Evolutionary conservation across 2,113 vertebrate species (phyloP).

Genomic region (Eulacestoma nigropectus): DNA sequence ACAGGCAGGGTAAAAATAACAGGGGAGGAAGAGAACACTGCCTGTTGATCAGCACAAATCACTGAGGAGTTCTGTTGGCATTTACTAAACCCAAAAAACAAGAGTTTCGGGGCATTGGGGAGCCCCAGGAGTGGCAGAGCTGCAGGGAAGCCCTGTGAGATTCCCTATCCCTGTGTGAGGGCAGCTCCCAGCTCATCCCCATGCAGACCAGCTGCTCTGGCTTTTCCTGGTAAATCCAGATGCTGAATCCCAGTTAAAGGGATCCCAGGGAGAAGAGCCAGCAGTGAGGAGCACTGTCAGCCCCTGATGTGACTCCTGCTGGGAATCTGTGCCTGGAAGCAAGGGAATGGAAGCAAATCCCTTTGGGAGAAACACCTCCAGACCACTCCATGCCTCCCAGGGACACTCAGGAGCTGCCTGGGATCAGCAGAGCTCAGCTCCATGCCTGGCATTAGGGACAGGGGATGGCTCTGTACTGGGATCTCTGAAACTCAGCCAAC

Average conservation of each 20-base stretch:
- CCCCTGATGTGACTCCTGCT: accelerated
- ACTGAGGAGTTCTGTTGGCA: background rate
- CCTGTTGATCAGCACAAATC: background rate
- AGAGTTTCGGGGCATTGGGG: background rate
- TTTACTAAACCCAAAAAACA: background rate
- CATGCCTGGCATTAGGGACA: background rate
- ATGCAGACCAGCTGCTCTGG: background rate
- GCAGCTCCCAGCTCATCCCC: background rate
- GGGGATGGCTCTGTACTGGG: background rate
- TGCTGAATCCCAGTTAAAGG: background rate
- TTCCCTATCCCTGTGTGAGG: background rate
- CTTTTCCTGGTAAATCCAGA: background rate
- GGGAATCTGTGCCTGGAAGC: background rate
- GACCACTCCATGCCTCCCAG: background rate
- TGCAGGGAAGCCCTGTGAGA: background rate
- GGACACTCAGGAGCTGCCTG: background rate
- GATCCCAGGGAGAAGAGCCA: background rate
- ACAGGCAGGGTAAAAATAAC: background rate
- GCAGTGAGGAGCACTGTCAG: background rate
- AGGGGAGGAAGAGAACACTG: background rate
- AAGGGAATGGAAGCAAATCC: background rate
- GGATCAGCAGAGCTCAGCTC: background rate
- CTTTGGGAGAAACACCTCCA: background rate
- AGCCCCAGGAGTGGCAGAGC: background rate
- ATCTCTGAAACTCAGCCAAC: constrained; percentile 1